Percentiles rank a stretch among this genome's conserved stretches.
phyloP scores from a whole-genome alignment of 2,113 vertebrate species.

The Butorides virescens region DNA sequence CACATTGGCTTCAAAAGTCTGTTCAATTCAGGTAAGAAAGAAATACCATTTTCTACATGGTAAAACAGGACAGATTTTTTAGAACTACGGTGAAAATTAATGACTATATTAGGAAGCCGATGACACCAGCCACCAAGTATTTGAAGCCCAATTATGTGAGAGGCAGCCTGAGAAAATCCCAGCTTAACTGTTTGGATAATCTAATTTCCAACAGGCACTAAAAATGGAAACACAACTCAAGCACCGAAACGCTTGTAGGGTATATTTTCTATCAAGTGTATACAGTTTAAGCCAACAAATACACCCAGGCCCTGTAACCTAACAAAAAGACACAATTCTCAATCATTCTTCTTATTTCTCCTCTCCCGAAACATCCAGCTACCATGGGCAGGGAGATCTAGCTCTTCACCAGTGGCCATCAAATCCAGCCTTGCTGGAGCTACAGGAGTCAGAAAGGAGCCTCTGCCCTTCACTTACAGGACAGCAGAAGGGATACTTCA shows the following conservation, averaged over 20 bases:
- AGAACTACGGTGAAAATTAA: background rate
- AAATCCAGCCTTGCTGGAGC: background rate
- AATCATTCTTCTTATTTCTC: background rate
- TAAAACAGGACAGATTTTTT: background rate
- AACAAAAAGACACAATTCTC: background rate
- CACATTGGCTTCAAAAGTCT: background rate
- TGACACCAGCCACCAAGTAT: background rate
- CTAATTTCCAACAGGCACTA: background rate
- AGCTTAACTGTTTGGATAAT: background rate
- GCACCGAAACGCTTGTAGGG: background rate
- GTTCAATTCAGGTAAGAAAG: background rate
- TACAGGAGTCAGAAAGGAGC: background rate
- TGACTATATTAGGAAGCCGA: background rate
- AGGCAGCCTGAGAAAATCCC: background rate
- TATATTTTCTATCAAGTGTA: background rate
- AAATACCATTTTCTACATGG: background rate
- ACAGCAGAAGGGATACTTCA: background rate
- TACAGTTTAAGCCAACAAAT: background rate
- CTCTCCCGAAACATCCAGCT: background rate
- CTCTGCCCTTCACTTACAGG: background rate
- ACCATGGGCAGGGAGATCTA: background rate
- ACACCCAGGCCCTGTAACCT: background rate
- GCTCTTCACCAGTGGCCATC: background rate
- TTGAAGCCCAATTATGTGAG: background rate
- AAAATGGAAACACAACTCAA: background rate